Evolutionary conservation across 1,140 invertebrate species (phyloP).

Genomic region (Trichoplusia ni): DNA sequence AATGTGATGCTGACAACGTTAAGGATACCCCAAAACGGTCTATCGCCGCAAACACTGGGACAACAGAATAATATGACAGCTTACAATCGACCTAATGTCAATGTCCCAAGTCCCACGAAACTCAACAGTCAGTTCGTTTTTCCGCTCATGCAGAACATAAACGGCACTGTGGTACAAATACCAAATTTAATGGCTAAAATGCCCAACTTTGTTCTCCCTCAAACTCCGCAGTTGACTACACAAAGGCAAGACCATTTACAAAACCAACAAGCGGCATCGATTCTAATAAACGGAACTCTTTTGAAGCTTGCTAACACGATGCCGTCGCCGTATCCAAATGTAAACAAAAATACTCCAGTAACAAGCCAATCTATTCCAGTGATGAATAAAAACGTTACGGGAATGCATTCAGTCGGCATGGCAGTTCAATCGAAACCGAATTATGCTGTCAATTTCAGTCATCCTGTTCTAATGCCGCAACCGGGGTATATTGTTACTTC

Average conservation of each 20-base stretch:
- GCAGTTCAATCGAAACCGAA: constrained; percentile 74
- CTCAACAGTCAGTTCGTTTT: constrained; percentile 78
- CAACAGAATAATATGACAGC: constrained; percentile 64
- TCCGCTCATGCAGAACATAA: constrained; percentile 78
- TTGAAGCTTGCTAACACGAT: constrained; percentile 75
- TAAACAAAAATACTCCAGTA: constrained; percentile 63
- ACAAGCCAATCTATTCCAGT: constrained; percentile 66
- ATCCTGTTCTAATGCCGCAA: constrained; percentile 74
- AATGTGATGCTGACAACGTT: constrained; percentile 80
- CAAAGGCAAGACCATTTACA: constrained; percentile 69
- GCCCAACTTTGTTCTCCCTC: constrained; percentile 76
- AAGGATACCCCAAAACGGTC: constrained; percentile 77
- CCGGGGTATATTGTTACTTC: constrained; percentile 79
- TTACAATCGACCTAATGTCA: constrained; percentile 71
- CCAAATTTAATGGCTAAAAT: constrained; percentile 78
- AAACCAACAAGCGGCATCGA: constrained; percentile 72
- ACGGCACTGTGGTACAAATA: constrained; percentile 78
- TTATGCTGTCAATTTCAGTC: constrained; percentile 74
- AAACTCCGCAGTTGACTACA: constrained; percentile 59
- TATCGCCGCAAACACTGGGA: constrained; percentile 61
- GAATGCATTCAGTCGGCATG: constrained; percentile 66
- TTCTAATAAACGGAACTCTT: constrained; percentile 78
- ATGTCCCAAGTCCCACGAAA: constrained; percentile 76
- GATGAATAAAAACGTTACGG: constrained; percentile 69
- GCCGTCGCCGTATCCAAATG: constrained; percentile 55